These are phyloP conservation scores for Apis florea DNA, from an alignment of 1,140 invertebrate species.

Conservation along the genomic window DNA sequence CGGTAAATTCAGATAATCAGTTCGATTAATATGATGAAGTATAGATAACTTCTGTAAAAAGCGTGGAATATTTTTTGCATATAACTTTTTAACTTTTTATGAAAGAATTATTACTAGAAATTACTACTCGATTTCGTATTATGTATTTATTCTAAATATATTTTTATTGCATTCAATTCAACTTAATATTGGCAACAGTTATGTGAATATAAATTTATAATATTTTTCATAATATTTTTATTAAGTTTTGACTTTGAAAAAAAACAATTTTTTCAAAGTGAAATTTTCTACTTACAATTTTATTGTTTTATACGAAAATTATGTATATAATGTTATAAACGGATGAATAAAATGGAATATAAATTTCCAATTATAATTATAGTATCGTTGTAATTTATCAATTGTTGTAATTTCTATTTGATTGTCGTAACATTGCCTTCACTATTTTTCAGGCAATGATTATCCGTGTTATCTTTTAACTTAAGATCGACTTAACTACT, in stretches of 20 bases:
- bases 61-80: background rate
- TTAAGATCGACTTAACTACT: background rate
- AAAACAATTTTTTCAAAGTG: too few relatives aligned
- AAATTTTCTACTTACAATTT: background rate
- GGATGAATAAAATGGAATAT: background rate
- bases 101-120: conserved; percentile 11
- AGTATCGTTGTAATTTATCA: too few relatives aligned
- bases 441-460: background rate
- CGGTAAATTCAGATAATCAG: background rate
- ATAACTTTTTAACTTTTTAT: background rate
- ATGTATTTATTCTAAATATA: background rate
- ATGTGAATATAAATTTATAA: background rate
- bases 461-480: background rate
- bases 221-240: too few relatives aligned
- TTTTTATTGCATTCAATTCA: background rate
- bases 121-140: background rate
- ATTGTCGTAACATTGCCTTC: background rate
- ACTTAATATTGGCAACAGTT: background rate
- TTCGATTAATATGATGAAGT: background rate
- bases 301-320: background rate
- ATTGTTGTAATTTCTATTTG: background rate
- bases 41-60: too few relatives aligned
- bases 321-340: background rate
- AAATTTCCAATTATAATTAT: background rate
- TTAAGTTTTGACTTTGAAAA: too few relatives aligned